Percentiles rank a stretch among this genome's conserved stretches.
Evolutionary conservation across 2,113 vertebrate genomes (phyloP).

Genomic region (Riparia riparia): DNA sequence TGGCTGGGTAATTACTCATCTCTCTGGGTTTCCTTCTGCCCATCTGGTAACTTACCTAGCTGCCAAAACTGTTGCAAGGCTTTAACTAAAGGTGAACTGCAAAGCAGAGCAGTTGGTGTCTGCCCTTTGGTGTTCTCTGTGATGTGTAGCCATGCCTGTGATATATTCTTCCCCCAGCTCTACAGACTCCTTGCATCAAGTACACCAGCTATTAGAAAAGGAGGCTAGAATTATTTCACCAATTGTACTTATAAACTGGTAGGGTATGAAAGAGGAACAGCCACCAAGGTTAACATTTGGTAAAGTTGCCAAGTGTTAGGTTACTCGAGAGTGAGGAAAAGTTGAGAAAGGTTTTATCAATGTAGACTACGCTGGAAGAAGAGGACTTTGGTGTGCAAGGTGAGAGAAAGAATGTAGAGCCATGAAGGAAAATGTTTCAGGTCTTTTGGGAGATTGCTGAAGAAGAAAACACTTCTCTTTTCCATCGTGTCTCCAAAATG

Average conservation of each 20-base stretch:
- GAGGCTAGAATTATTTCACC: slow-evolving; percentile 9
- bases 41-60: slow-evolving; percentile 53
- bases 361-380: slow-evolving; percentile 39
- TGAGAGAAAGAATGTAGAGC: slow-evolving; percentile 1
- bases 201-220: not conserved
- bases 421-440: not conserved
- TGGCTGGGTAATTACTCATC: slow-evolving; percentile 69
- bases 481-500: not conserved
- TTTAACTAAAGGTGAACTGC: slow-evolving; percentile 63
- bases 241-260: not conserved
- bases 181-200: not conserved
- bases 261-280: not conserved
- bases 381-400: slow-evolving; percentile 42
- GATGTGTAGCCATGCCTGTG: slow-evolving; percentile 5
- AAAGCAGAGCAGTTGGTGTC: slow-evolving; percentile 24
- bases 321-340: slow-evolving; percentile 2
- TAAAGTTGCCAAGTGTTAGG: not conserved
- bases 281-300: not conserved
- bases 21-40: slow-evolving; percentile 64
- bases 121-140: slow-evolving; percentile 55
- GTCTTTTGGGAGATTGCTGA: not conserved
- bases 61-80: slow-evolving; percentile 57
- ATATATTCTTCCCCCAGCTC: slow-evolving; percentile 8
- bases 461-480: not conserved
- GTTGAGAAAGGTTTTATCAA: slow-evolving; percentile 2